These are phyloP conservation scores for Emydoidea blandingii DNA, from an alignment of 2,797 vertebrate genomes.

Conservation along the genomic window DNA sequence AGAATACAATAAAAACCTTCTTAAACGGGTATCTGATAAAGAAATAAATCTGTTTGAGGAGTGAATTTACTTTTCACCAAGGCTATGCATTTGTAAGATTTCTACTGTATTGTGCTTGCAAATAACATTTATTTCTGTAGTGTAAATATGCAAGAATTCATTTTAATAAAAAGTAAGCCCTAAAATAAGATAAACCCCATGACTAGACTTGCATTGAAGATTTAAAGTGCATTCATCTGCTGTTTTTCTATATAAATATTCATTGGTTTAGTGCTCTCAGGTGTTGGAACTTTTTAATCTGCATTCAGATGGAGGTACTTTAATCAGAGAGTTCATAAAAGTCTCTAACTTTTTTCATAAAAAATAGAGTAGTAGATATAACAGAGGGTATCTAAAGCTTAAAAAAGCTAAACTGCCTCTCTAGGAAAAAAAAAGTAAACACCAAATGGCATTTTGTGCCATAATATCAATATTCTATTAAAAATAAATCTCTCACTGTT, in stretches of 20 bases:
- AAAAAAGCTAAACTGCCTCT: slow-evolving; percentile 64
- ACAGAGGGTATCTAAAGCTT: slow-evolving; percentile 72
- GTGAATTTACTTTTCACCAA: slow-evolving; percentile 72
- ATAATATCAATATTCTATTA: slow-evolving; percentile 85
- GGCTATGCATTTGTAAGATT: slow-evolving; percentile 76
- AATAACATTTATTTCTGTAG: slow-evolving; percentile 86
- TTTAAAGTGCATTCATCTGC: slow-evolving; percentile 87
- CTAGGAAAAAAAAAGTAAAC: slow-evolving; percentile 60
- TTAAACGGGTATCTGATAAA: slow-evolving; percentile 65
- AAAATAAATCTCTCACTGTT: slow-evolving; percentile 83
- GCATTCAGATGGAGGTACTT: slow-evolving; percentile 86
- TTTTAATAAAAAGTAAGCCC: slow-evolving; percentile 88
- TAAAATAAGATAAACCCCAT: slow-evolving; percentile 88
- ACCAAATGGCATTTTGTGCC: slow-evolving; percentile 78
- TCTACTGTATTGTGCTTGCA: slow-evolving; percentile 82
- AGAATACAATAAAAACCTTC: slow-evolving; percentile 46
- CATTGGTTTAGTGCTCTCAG: slow-evolving; percentile 86
- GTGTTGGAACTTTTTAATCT: slow-evolving; percentile 87
- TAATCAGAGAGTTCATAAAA: slow-evolving; percentile 89
- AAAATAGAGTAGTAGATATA: slow-evolving; percentile 74
- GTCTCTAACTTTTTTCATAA: slow-evolving; percentile 77
- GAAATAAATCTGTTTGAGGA: slow-evolving; percentile 70
- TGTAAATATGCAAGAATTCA: slow-evolving; percentile 88
- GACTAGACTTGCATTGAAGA: slow-evolving; percentile 87
- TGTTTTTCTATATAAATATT: slow-evolving; percentile 88